A percentile compares a stretch with the other conserved stretches of the same genome.
Evolutionary conservation across 2,113 vertebrate species (phyloP).

Genomic region (Pseudonaja textilis): DNA sequence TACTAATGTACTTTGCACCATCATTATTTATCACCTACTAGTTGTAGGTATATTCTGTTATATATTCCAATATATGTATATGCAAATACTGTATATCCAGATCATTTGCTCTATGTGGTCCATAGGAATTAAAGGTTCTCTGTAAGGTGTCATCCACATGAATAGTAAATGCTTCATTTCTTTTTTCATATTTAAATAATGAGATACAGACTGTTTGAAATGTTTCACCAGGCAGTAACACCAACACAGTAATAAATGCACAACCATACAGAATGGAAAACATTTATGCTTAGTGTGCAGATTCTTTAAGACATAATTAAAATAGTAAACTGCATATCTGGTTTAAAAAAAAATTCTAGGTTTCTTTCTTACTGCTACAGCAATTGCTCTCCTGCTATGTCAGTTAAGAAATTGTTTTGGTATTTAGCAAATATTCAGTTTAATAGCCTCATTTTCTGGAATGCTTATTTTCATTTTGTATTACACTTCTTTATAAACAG

Average conservation of each 20-base stretch:
- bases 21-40: background rate
- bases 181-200: background rate
- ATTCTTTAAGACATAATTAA: conserved; percentile 43
- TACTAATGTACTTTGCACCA: background rate
- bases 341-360: conserved; percentile 10
- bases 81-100: background rate
- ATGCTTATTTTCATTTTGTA: background rate
- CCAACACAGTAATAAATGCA: background rate
- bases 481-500: conserved; percentile 34
- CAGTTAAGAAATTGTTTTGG: conserved; percentile 37
- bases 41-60: background rate
- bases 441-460: conserved; percentile 20
- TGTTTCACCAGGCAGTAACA: background rate
- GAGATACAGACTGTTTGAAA: background rate
- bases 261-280: background rate
- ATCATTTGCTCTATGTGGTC: background rate
- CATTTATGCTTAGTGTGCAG: conserved; percentile 7
- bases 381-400: conserved; percentile 36
- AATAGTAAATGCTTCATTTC: background rate
- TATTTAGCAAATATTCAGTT: conserved; percentile 14
- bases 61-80: background rate
- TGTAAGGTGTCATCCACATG: background rate
- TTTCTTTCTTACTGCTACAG: background rate
- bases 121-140: background rate
- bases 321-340: conserved; percentile 26